A percentile compares a stretch with the other conserved stretches of the same genome.
These are phyloP conservation scores for Arge pagana DNA, from an alignment of 2,888 invertebrate species.

Conservation along the genomic window DNA sequence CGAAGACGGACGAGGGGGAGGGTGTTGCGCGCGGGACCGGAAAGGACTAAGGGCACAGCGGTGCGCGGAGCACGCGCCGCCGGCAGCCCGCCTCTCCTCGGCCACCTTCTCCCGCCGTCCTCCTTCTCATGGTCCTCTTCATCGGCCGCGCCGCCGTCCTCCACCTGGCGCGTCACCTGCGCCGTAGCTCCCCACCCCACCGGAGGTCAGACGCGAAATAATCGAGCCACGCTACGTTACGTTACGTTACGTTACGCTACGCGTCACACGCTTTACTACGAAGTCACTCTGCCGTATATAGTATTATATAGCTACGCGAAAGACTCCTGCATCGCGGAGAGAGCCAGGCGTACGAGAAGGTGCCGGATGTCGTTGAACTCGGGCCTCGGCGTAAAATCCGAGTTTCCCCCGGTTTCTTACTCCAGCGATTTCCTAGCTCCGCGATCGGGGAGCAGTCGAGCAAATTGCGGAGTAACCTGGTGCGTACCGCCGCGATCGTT, in stretches of 20 bases:
- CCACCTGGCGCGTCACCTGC: conserved; percentile 28
- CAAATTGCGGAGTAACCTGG: no score
- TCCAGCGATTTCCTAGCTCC: no score
- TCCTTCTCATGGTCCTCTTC: conserved; percentile 25
- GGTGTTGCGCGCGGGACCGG: conserved; percentile 4
- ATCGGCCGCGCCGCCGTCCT: conserved; percentile 20
- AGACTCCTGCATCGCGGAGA: not conserved
- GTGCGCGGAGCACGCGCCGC: no score
- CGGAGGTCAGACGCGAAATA: conserved; percentile 18
- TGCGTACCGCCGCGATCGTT: no score
- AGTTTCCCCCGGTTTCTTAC: no score
- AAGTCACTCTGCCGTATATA: no score
- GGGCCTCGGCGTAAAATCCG: not conserved
- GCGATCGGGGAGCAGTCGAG: conserved; percentile 28
- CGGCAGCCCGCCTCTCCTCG: conserved; percentile 24
- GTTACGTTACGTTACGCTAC: conserved; percentile 17
- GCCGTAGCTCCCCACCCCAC: conserved; percentile 27
- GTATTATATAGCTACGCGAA: not conserved
- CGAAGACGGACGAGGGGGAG: conserved; percentile 15
- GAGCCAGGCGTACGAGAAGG: not conserved
- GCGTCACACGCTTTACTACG: conserved; percentile 11
- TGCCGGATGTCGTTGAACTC: not conserved
- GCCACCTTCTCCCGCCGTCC: conserved; percentile 41
- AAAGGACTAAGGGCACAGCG: not conserved
- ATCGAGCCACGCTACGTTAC: conserved; percentile 20